Base-by-base conservation (phyloP, 23 tunicate genomes). In the Oikopleura vanhoeffeni region DNA sequence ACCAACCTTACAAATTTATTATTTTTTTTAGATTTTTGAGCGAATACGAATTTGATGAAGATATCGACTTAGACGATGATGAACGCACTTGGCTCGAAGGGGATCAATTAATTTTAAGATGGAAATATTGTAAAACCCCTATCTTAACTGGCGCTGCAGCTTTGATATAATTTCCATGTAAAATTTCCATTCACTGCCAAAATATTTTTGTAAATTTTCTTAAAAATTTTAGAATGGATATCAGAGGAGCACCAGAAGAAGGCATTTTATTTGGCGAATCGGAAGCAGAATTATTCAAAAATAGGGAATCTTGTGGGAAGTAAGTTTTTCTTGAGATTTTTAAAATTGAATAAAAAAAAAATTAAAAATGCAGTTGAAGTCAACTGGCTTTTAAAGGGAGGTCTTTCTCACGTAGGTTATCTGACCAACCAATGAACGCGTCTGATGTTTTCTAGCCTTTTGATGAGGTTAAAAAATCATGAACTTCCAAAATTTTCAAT, bases 111-210 rank as follows among this genome's bases (percentile, higher is more conserved):
- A 71, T 71, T 32, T 71, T 71, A 32, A 33, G 79, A 28, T 71
- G 79, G 79, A 71, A 71, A 71, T 71, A 71, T 30, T 18, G 36
- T 4, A 71, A 71, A 30, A 71, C 27, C 34, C 79, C 79, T 2
- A 30, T 71, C 3, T 33, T 2, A 28, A 30, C 36, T 2, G 27
- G 27, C 32, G 27, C 27, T 4, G 79, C 79, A 2, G 35, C 27
- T 18, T 38, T 71, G 34, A 71, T 71, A 2, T 71, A 32, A 71
- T 18, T 71, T n/a, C n/a, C n/a, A n/a, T n/a, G n/a, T n/a, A n/a
- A n/a, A n/a, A n/a, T n/a, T n/a, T n/a, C n/a, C n/a, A 71, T 13
- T 71, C 32, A 71, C 79, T 71, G 79, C 79, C 79, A 71, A 2
- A 49, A 49, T 49, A 49, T n/a, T n/a, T n/a, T n/a, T n/a, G n/a